phyloP scores from a whole-genome alignment of 1,140 invertebrate genomes.

The Hylaeus anthracinus region DNA sequence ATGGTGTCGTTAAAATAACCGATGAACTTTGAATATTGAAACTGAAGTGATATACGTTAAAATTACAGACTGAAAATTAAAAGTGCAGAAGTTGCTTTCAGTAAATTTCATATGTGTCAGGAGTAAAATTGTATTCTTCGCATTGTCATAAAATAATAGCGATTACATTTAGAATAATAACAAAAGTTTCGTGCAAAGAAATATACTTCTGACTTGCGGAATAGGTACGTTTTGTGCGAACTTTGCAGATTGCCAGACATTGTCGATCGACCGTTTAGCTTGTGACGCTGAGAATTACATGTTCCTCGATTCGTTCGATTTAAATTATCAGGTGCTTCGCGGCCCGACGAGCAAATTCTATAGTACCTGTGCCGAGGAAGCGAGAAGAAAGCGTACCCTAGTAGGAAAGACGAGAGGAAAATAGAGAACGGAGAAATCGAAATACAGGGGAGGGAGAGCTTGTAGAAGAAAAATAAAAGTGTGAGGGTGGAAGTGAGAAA shows the following conservation, averaged over 20 bases:
- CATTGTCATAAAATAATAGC: too few species aligned
- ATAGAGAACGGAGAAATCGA: slow-evolving; percentile 1
- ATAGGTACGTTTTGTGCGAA: slow-evolving; percentile 64
- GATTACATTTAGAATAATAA: too few species aligned
- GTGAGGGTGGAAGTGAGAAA: background rate
- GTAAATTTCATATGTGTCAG: too few species aligned
- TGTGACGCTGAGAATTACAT: slow-evolving; percentile 63
- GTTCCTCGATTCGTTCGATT: slow-evolving; percentile 64
- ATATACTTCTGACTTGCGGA: background rate
- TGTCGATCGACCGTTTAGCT: slow-evolving; percentile 63
- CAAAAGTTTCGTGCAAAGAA: too few species aligned
- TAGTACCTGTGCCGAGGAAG: slow-evolving; percentile 15
- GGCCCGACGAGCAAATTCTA: slow-evolving; percentile 60
- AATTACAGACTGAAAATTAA: too few species aligned
- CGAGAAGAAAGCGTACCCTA: background rate
- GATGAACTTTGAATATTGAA: too few species aligned
- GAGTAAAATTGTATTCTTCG: too few species aligned
- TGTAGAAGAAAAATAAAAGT: too few species aligned
- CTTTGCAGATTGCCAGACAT: slow-evolving; percentile 65
- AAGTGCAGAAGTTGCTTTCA: too few species aligned
- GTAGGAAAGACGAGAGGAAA: background rate
- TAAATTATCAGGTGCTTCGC: slow-evolving; percentile 70
- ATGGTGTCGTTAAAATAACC: too few species aligned
- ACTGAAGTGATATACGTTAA: too few species aligned
- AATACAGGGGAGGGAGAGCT: background rate